A percentile compares a stretch with the other conserved stretches of the same genome.
Evolutionary conservation across 1,140 invertebrate genomes (phyloP).

Genomic region (Lepidurus packardi): DNA sequence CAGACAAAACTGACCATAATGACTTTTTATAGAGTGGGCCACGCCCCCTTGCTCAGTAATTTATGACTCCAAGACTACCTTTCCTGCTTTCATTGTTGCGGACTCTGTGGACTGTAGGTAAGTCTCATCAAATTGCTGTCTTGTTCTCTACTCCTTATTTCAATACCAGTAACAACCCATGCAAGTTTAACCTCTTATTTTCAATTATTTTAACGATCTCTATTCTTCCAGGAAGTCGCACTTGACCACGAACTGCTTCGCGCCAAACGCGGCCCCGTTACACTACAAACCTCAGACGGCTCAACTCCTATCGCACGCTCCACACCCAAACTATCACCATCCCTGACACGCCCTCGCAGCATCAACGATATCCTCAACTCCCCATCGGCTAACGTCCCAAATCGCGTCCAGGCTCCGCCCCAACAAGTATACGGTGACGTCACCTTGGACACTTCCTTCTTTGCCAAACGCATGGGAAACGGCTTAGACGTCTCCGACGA

Average conservation of each 20-base stretch:
- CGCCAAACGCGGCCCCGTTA: neutral
- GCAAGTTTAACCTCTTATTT: too few relatives aligned
- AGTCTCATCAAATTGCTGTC: slow-evolving; percentile 12
- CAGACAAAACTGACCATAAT: neutral
- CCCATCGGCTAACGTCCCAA: neutral
- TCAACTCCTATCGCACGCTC: neutral
- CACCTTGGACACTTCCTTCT: neutral
- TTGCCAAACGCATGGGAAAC: neutral
- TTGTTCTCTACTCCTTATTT: neutral
- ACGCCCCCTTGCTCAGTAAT: slow-evolving; percentile 3
- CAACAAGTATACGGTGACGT: neutral
- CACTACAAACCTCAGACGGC: neutral
- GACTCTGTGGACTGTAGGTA: slow-evolving; percentile 13
- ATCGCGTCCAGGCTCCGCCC: neutral
- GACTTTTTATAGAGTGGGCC: neutral
- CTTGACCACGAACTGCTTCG: neutral
- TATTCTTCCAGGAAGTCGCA: neutral
- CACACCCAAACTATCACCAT: neutral
- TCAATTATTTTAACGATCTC: too few relatives aligned
- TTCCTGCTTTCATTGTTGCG: neutral
- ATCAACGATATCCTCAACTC: slow-evolving; percentile 8
- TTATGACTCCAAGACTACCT: neutral
- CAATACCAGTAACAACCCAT: too few relatives aligned
- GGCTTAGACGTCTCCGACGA: slow-evolving; percentile 19
- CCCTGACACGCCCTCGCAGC: neutral